phyloP scores from a whole-genome alignment of 2,797 vertebrate species.

The Calcarius lapponicus region DNA sequence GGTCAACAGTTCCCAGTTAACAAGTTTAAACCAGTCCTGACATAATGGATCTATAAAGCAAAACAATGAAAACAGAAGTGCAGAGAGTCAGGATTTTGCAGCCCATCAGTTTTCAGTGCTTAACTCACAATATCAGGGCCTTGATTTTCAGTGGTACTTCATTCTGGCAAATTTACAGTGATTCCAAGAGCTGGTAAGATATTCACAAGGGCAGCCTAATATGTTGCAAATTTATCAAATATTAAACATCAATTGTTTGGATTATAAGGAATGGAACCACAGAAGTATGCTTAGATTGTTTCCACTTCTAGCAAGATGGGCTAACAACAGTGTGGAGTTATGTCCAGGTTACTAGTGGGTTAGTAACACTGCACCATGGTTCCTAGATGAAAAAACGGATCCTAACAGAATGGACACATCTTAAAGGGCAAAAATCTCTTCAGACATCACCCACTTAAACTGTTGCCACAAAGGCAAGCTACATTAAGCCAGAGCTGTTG shows the following conservation, averaged over 20 bases:
- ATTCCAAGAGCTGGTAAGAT: not conserved
- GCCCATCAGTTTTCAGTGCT: not conserved
- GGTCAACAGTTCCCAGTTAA: not conserved
- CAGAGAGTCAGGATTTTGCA: not conserved
- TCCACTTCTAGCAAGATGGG: not conserved
- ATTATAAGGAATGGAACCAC: not conserved
- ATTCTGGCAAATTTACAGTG: not conserved
- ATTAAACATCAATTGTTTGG: not conserved
- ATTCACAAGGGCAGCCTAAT: not conserved
- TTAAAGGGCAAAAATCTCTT: slow-evolving; percentile 23
- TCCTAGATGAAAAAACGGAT: not conserved
- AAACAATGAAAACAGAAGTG: not conserved
- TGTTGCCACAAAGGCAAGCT: not conserved
- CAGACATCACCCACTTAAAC: not conserved
- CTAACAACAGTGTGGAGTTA: not conserved
- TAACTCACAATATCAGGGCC: not conserved
- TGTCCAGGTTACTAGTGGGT: not conserved
- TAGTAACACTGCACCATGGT: not conserved
- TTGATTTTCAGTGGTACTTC: not conserved
- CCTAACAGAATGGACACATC: not conserved
- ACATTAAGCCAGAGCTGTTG: not conserved
- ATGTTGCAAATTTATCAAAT: not conserved
- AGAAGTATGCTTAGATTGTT: not conserved
- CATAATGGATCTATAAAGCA: not conserved
- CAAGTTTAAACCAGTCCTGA: not conserved